Evolutionary conservation across 2,888 invertebrate genomes (phyloP).

Genomic region (Pyralis farinalis): DNA sequence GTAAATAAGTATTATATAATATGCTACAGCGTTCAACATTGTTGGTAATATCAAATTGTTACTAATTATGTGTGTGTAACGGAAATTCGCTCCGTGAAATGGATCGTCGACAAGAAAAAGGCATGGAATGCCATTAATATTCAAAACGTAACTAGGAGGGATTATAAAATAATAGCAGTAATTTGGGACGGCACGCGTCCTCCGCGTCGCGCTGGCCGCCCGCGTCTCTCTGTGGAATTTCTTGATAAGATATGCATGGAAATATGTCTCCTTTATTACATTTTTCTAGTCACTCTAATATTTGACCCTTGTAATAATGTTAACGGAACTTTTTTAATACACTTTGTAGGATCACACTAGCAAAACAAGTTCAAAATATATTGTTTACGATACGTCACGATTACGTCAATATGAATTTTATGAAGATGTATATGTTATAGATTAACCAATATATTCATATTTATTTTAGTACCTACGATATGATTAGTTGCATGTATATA

Average conservation of each 20-base stretch:
- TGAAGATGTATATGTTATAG: too few relatives aligned
- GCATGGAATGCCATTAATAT: slow-evolving; percentile 78
- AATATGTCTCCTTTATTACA: slow-evolving; percentile 76
- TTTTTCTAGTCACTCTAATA: slow-evolving; percentile 52
- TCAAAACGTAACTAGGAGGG: slow-evolving; percentile 78
- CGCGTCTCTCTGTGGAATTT: slow-evolving; percentile 50
- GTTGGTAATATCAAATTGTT: slow-evolving; percentile 8
- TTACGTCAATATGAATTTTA: too few relatives aligned
- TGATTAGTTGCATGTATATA: too few relatives aligned
- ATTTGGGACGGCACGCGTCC: slow-evolving; percentile 70
- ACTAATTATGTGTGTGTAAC: slow-evolving; percentile 52
- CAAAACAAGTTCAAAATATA: too few relatives aligned
- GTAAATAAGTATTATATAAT: too few relatives aligned
- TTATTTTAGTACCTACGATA: too few relatives aligned
- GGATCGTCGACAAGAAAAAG: slow-evolving; percentile 58
- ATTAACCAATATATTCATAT: too few relatives aligned
- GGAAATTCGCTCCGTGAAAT: slow-evolving; percentile 61
- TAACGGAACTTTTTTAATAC: too few relatives aligned
- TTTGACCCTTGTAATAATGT: slow-evolving; percentile 28
- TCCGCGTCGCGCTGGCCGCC: slow-evolving; percentile 28
- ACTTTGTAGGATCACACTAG: too few relatives aligned
- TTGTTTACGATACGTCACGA: too few relatives aligned
- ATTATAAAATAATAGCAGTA: slow-evolving; percentile 81
- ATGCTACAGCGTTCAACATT: neutral
- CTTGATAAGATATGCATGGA: slow-evolving; percentile 75